Conservation (phyloP, 1,140 invertebrate genomes). For the Helicoverpa armigera region DNA sequence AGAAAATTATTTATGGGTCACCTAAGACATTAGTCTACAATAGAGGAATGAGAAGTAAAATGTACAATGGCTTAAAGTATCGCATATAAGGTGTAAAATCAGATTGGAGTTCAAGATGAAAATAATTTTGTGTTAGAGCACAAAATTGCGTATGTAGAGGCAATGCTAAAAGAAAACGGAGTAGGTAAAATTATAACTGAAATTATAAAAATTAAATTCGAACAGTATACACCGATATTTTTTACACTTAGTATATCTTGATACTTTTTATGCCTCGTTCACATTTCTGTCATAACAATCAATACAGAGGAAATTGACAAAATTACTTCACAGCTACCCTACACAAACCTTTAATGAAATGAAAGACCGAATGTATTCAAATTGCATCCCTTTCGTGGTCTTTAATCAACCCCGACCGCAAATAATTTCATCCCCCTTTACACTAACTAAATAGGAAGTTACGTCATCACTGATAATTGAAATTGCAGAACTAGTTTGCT, state of each 20-base stretch:
- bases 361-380: slow-evolving; percentile 29
- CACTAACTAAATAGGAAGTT: background rate
- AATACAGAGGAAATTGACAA: background rate
- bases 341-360: slow-evolving; percentile 8
- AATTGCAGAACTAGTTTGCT: no score
- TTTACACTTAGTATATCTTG: background rate
- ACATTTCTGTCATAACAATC: background rate
- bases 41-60: background rate
- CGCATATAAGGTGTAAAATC: no score
- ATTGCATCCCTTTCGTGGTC: slow-evolving; percentile 22
- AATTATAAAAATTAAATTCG: no score
- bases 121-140: no score
- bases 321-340: slow-evolving; percentile 13
- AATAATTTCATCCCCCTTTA: slow-evolving; percentile 19
- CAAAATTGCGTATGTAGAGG: no score
- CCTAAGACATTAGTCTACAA: background rate
- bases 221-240: background rate
- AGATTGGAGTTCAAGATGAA: no score
- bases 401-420: slow-evolving; percentile 9
- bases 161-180: no score
- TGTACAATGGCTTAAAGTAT: background rate
- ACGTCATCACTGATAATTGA: slow-evolving; percentile 6
- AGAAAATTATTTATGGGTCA: background rate
- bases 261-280: background rate
- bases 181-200: no score